These are phyloP conservation scores for Erpornis zantholeuca DNA, from an alignment of 2,113 vertebrate genomes.

Conservation along the genomic window DNA sequence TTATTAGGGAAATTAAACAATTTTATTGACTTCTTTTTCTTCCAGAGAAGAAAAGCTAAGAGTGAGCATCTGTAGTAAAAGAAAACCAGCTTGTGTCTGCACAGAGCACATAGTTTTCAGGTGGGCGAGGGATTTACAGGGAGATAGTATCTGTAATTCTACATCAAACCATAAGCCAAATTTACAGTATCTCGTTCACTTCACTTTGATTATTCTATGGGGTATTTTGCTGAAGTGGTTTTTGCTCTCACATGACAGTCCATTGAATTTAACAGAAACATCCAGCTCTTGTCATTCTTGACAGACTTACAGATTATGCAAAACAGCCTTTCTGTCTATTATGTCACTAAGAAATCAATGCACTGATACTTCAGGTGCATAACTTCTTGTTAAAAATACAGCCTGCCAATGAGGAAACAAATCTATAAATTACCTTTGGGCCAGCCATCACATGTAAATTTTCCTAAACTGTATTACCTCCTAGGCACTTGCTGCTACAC, in stretches of 20 bases:
- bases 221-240: not conserved
- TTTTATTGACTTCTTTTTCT: not conserved
- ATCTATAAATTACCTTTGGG: constrained; percentile 55
- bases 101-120: not conserved
- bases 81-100: not conserved
- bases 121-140: not conserved
- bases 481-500: constrained; percentile 24
- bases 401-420: constrained; percentile 9
- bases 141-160: not conserved
- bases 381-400: constrained; percentile 30
- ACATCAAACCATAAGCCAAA: not conserved
- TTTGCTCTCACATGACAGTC: not conserved
- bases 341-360: not conserved
- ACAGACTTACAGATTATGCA: not conserved
- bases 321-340: not conserved
- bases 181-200: not conserved
- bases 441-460: constrained; percentile 56
- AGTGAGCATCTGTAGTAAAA: not conserved
- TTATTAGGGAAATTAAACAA: not conserved
- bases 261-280: not conserved
- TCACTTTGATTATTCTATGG: not conserved
- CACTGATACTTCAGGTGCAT: constrained; percentile 32
- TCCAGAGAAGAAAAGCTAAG: not conserved
- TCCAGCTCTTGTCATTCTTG: not conserved
- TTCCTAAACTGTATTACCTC: constrained; percentile 62